A percentile compares a stretch with the other conserved stretches of the same genome.
Conservation (phyloP, 2,888 invertebrate genomes). For the Eustalomyia histrio region DNA sequence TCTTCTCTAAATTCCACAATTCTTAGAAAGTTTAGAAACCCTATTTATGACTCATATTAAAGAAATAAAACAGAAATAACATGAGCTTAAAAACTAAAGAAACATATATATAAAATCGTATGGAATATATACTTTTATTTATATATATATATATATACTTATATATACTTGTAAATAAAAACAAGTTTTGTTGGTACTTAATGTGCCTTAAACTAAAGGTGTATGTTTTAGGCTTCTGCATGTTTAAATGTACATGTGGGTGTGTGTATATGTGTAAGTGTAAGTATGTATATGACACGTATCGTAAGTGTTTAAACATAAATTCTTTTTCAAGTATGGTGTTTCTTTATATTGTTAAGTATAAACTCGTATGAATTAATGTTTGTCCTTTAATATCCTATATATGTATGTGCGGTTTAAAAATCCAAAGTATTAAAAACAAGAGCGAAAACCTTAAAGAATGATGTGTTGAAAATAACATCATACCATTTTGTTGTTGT, state of each 20-base stretch:
- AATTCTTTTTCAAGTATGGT: background rate
- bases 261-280: background rate
- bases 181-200: background rate
- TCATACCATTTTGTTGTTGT: background rate
- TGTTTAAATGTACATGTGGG: background rate
- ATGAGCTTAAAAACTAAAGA: too few relatives aligned
- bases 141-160: too few relatives aligned
- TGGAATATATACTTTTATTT: too few relatives aligned
- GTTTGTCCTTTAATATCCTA: background rate
- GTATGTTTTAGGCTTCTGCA: background rate
- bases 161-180: background rate
- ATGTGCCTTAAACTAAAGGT: conserved; percentile 3
- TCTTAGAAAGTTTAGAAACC: too few relatives aligned
- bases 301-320: background rate
- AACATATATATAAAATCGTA: too few relatives aligned
- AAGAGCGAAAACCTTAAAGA: conserved; percentile 19
- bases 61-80: too few relatives aligned
- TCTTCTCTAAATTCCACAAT: too few relatives aligned
- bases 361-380: background rate
- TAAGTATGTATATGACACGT: background rate
- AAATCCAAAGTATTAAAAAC: background rate
- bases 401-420: background rate
- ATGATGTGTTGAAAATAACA: conserved; percentile 28
- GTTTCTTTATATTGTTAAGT: background rate
- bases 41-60: too few relatives aligned